These are phyloP conservation scores for Ophion costatus DNA, from an alignment of 2,888 invertebrate species.

Conservation along the genomic window DNA sequence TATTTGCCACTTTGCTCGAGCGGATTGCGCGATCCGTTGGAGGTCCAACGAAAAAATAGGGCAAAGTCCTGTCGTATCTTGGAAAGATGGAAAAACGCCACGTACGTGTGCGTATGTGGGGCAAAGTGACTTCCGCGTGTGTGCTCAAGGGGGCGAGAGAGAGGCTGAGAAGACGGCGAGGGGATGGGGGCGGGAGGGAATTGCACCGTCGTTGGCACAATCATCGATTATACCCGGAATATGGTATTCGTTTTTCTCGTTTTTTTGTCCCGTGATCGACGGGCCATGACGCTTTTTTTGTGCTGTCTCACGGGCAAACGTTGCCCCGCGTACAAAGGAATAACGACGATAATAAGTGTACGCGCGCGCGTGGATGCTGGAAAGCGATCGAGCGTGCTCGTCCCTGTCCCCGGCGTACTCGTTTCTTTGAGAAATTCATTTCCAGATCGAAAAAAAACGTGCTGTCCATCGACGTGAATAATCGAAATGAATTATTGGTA, in stretches of 20 bases:
- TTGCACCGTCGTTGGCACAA: slow-evolving; percentile 51
- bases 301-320: slow-evolving; percentile 68
- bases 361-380: slow-evolving; percentile 35
- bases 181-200: slow-evolving; percentile 2
- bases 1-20: slow-evolving; percentile 68
- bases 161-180: slow-evolving; percentile 36
- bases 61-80: slow-evolving; percentile 49
- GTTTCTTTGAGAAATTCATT: slow-evolving; percentile 37
- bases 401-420: slow-evolving; percentile 4
- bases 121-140: not conserved
- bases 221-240: slow-evolving; percentile 70
- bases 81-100: slow-evolving; percentile 39
- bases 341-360: slow-evolving; percentile 61
- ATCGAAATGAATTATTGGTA: slow-evolving; percentile 58
- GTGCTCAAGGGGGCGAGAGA: slow-evolving; percentile 41
- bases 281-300: slow-evolving; percentile 70
- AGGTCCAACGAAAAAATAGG: slow-evolving; percentile 45
- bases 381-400: slow-evolving; percentile 50
- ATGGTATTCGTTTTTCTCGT: slow-evolving; percentile 64
- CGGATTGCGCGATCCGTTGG: slow-evolving; percentile 55
- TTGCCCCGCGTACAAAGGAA: slow-evolving; percentile 53
- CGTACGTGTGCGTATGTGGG: not conserved
- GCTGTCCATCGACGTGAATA: slow-evolving; percentile 51
- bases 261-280: slow-evolving; percentile 66
- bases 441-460: slow-evolving; percentile 40